A percentile compares a stretch with the other conserved stretches of the same genome.
Conservation (phyloP, 2,888 invertebrate species). For the Nebria salina region DNA sequence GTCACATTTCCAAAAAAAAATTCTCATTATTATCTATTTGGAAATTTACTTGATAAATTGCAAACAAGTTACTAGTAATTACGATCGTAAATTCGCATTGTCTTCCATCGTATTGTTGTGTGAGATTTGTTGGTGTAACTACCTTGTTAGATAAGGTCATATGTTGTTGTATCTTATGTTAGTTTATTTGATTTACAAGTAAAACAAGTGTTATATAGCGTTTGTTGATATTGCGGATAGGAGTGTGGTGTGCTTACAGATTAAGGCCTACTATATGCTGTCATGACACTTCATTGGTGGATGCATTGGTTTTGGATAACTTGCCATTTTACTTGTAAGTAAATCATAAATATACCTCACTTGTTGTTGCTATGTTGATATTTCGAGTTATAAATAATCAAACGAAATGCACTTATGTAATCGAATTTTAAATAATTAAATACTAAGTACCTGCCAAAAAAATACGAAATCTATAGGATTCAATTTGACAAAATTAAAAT, state of each 20-base stretch:
- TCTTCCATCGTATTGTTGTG: constrained; percentile 9
- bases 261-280: constrained; percentile 58
- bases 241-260: constrained; percentile 47
- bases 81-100: neutral
- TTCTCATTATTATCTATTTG: neutral
- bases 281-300: constrained; percentile 89
- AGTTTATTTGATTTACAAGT: neutral
- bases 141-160: constrained; percentile 7
- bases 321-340: constrained; percentile 62
- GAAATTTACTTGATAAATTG: neutral
- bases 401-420: neutral
- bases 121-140: neutral
- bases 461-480: neutral
- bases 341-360: neutral
- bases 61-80: neutral
- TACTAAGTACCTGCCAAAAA: neutral
- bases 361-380: neutral
- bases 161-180: neutral
- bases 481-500: neutral
- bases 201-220: neutral
- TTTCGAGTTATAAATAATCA: neutral
- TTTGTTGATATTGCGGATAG: neutral
- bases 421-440: neutral
- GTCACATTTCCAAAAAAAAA: neutral
- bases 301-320: constrained; percentile 92